phyloP scores from a whole-genome alignment of 2,888 invertebrate species.

The Amaurobius ferox region DNA sequence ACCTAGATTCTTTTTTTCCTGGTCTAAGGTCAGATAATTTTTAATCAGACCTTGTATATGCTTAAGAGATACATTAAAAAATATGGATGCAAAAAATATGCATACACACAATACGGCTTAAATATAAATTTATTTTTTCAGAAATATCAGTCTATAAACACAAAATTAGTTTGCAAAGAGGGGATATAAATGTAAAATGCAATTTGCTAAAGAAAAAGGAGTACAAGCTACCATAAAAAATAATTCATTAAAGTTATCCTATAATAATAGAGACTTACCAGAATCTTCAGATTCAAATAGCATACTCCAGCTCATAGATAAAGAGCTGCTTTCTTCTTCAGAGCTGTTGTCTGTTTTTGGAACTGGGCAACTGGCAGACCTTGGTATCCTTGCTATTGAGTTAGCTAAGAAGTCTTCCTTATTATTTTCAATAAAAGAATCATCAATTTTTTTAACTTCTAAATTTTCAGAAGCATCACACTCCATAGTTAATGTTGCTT shows the following conservation, averaged over 20 bases:
- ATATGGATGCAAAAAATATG: no score
- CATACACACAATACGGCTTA: no score
- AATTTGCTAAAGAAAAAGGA: no score
- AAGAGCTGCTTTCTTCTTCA: conserved; percentile 22
- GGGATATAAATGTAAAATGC: no score
- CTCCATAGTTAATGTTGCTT: conserved; percentile 38
- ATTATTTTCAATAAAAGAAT: background rate
- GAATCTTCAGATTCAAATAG: conserved; percentile 59
- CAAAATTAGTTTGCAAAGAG: no score
- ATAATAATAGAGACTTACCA: conserved; percentile 24
- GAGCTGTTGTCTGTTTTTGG: conserved; percentile 40
- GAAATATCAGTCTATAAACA: no score
- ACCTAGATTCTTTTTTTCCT: no score
- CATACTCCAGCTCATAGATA: conserved; percentile 66
- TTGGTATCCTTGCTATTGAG: conserved; percentile 17
- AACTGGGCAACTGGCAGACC: conserved; percentile 57
- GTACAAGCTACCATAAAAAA: no score
- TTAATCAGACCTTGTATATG: no score
- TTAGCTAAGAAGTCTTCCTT: background rate
- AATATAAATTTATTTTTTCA: no score
- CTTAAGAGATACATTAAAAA: no score
- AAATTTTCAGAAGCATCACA: conserved; percentile 23
- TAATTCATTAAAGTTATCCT: background rate
- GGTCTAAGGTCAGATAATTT: no score
- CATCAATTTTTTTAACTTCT: background rate